Conservation (phyloP, 2,888 invertebrate genomes). For the Eucriotettix oculatus region DNA sequence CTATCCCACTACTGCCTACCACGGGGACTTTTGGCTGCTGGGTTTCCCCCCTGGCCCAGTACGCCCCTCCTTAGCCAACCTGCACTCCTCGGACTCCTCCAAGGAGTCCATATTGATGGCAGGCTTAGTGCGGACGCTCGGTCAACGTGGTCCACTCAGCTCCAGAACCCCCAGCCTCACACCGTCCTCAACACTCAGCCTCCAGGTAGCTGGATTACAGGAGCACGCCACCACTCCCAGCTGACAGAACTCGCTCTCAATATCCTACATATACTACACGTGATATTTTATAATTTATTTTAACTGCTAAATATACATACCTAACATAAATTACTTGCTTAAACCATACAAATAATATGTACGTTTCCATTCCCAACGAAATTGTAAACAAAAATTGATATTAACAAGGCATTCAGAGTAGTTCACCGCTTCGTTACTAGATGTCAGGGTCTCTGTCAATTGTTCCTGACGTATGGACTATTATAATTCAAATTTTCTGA, state of each 20-base stretch:
- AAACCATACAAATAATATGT: too few relatives aligned
- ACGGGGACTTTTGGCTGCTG: slow-evolving; percentile 99
- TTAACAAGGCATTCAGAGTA: too few relatives aligned
- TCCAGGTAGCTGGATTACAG: slow-evolving; percentile 97
- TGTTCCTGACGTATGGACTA: too few relatives aligned
- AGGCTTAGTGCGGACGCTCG: slow-evolving; percentile 91
- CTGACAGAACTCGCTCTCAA: not conserved
- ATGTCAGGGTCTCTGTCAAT: too few relatives aligned
- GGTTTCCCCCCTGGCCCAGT: slow-evolving; percentile 98
- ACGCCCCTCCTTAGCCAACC: slow-evolving; percentile 94
- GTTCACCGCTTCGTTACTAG: too few relatives aligned
- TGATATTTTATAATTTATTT: too few relatives aligned
- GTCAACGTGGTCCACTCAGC: slow-evolving; percentile 59
- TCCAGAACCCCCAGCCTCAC: slow-evolving; percentile 74
- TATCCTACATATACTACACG: not conserved
- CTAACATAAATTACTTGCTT: too few relatives aligned
- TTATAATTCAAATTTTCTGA: too few relatives aligned
- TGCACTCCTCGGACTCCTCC: slow-evolving; percentile 70
- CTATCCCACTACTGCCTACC: slow-evolving; percentile 97
- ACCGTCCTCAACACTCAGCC: slow-evolving; percentile 79
- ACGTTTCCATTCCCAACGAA: too few relatives aligned
- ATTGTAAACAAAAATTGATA: too few relatives aligned
- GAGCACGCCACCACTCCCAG: slow-evolving; percentile 92
- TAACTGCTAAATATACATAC: too few relatives aligned
- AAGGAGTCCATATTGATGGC: slow-evolving; percentile 88